Base-by-base conservation (phyloP, 2,888 invertebrate genomes). In the Hirtodrosophila duncani region DNA sequence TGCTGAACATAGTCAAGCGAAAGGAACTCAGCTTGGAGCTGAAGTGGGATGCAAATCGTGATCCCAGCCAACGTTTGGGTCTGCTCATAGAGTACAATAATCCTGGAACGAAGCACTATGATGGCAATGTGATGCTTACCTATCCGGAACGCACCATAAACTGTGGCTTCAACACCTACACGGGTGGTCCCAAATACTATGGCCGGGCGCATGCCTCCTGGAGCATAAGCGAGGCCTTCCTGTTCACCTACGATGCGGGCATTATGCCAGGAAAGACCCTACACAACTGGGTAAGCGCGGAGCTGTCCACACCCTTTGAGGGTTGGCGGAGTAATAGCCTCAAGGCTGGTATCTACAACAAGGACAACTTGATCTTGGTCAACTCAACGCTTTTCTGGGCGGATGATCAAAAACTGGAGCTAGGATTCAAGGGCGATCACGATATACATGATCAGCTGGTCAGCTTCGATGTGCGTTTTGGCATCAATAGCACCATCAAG, bases 11-110 rank as follows among this genome's bases (percentile, higher is more conserved):
- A 4, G 87, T 89, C 0, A 85, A 87, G 7, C 89, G 90, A 39
- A 93, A 93, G 80, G 91, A 92, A 16, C 87, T 92, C 0, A 91
- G 91, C 3, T 87, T 93, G 1, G 92, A 93, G 45, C 83, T 95
- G 10, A 93, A 94, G 84, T 95, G 95, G 95, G 94, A 95, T 81
- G 94, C 94, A 0, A 95, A 94, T 85, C 89, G 95, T 4, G 93
- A 95, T 87, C 94, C 94, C 0, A 90, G 91, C 33, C 91, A 93
- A 83, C 64, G 85, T 14, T 41, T 87, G 7, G 86, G 83, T 0
- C 37, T 87, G 0, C 89, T 90, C 43, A 86, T 91, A 0, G 91
- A 91, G 55, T 89, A 92, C 37, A 89, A 90, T 59, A 91, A 88
- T 71, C 89, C 90, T 45, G 89, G 88, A 0, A 84, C 88, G 0